phyloP scores from a whole-genome alignment of 2,113 vertebrate genomes.

The Poeciliopsis occidentalis region DNA sequence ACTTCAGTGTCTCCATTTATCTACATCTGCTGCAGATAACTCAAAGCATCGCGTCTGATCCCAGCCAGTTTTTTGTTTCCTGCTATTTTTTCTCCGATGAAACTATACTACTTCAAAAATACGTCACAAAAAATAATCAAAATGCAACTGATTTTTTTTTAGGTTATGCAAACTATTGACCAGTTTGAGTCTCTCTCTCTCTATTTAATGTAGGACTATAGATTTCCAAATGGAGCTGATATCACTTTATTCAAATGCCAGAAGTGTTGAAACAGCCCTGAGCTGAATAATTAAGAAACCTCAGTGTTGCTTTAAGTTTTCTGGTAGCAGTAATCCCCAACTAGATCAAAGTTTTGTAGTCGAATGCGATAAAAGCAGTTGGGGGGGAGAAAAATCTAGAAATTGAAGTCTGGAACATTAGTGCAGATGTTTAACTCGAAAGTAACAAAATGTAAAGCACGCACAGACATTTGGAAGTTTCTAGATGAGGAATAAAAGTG shows the following conservation, averaged over 20 bases:
- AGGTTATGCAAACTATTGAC: not conserved
- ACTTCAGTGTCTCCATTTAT: constrained; percentile 19
- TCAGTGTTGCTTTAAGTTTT: not conserved
- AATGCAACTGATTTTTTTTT: not conserved
- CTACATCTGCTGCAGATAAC: constrained; percentile 38
- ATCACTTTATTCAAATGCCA: not conserved
- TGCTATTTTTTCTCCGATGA: constrained; percentile 24
- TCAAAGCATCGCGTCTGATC: constrained; percentile 33
- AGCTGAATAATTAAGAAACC: not conserved
- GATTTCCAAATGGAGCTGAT: not conserved
- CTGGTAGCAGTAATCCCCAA: not conserved
- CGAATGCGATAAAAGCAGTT: not conserved
- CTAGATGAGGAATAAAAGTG: not conserved
- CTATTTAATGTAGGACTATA: not conserved
- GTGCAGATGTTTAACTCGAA: not conserved
- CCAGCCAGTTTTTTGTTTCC: constrained; percentile 16
- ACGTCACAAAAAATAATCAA: not conserved
- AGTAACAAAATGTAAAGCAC: not conserved
- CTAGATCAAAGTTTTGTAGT: not conserved
- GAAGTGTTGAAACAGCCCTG: not conserved
- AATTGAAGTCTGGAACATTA: not conserved
- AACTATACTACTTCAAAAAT: constrained; percentile 18
- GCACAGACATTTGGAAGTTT: constrained; percentile 8
- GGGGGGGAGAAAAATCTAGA: not conserved
- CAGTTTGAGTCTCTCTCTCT: not conserved